Conservation (phyloP, 2,797 vertebrate genomes). For the Oreonectes daqikongensis region DNA sequence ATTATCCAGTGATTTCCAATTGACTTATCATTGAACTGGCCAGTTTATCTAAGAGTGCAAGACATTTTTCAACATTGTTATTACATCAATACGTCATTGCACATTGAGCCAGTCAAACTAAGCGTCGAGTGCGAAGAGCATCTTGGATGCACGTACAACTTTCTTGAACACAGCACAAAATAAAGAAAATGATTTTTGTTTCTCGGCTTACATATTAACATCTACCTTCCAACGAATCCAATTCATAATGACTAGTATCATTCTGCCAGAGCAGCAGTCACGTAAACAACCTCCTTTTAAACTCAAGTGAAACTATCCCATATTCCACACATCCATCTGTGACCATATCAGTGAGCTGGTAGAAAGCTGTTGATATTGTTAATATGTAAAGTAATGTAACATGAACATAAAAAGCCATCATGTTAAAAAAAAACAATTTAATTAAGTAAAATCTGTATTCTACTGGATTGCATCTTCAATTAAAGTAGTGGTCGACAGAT, state of each 20-base stretch:
- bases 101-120: constrained; percentile 43
- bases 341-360: no score
- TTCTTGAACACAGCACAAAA: background rate
- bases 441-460: no score
- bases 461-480: no score
- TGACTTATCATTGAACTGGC: background rate
- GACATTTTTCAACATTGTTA: background rate
- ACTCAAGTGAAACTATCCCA: background rate
- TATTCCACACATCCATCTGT: no score
- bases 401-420: no score
- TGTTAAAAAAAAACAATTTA: no score
- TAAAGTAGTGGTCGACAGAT: no score
- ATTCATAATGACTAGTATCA: constrained; percentile 11
- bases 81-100: constrained; percentile 16
- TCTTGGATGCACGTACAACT: constrained; percentile 1
- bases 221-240: no score
- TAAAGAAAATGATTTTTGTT: background rate
- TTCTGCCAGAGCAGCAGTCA: constrained; percentile 9
- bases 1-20: background rate
- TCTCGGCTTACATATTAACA: background rate
- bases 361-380: no score
- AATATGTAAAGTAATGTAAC: background rate
- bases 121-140: background rate
- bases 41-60: background rate
- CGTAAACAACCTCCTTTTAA: constrained; percentile 17